Percentiles rank a stretch among this genome's conserved stretches.
Evolutionary conservation across 2,113 vertebrate genomes (phyloP).

Genomic region (Podiceps cristatus): DNA sequence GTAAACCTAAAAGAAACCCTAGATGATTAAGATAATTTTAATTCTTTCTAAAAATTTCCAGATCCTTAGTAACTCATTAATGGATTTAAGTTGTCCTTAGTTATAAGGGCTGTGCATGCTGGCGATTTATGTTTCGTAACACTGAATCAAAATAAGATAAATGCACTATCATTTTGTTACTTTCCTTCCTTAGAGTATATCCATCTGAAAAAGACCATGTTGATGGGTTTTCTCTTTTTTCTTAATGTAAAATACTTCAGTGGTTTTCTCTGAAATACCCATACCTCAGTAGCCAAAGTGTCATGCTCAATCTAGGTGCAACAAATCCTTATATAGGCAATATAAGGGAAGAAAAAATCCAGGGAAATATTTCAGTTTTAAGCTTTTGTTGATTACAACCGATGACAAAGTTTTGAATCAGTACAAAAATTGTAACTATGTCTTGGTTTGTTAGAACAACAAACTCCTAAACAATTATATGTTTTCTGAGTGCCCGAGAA

Average conservation of each 20-base stretch:
- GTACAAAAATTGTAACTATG: not conserved
- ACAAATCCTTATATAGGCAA: not conserved
- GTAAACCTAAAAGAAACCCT: not conserved
- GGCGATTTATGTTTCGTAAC: not conserved
- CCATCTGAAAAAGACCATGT: not conserved
- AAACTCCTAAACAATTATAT: conserved; percentile 13
- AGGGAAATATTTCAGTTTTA: not conserved
- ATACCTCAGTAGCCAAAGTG: not conserved
- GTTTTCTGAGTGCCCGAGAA: not conserved
- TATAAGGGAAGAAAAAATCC: not conserved
- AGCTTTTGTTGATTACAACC: not conserved
- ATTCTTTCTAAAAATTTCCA: not conserved
- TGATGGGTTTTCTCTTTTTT: not conserved
- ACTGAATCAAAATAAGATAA: not conserved
- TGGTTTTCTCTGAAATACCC: not conserved
- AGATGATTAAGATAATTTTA: not conserved
- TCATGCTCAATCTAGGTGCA: not conserved
- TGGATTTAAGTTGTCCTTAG: not conserved
- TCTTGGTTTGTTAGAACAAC: not conserved
- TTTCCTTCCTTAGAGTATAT: not conserved
- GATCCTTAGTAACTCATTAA: not conserved
- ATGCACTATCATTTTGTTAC: not conserved
- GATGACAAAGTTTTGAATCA: not conserved
- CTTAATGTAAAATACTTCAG: not conserved
- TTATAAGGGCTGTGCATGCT: not conserved